Conservation (phyloP, 2,797 vertebrate genomes). For the Otus scops region DNA sequence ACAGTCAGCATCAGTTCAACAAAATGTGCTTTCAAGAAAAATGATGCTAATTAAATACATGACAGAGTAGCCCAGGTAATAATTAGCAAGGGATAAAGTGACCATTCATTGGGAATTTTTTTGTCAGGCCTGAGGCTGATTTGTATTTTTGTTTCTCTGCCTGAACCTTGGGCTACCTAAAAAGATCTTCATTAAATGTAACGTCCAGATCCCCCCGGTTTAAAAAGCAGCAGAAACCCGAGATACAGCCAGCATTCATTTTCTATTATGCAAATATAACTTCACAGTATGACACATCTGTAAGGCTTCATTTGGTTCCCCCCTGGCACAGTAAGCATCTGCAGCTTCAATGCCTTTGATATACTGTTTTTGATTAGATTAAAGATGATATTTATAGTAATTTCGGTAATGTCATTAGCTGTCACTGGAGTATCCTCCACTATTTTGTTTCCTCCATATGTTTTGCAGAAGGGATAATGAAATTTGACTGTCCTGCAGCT, state of each 20-base stretch:
- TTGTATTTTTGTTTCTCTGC: background rate
- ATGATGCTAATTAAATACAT: slow-evolving; percentile 42
- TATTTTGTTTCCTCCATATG: slow-evolving; percentile 57
- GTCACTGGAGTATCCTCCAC: slow-evolving; percentile 58
- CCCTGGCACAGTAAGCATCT: slow-evolving; percentile 55
- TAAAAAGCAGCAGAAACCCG: slow-evolving; percentile 49
- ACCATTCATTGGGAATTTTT: background rate
- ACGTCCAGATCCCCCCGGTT: background rate
- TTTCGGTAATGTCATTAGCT: slow-evolving; percentile 64
- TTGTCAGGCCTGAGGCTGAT: background rate
- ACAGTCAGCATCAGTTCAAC: background rate
- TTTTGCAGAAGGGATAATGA: slow-evolving; percentile 54
- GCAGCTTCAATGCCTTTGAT: slow-evolving; percentile 61
- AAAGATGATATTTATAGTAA: slow-evolving; percentile 65
- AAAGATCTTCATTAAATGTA: background rate
- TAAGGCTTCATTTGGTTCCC: slow-evolving; percentile 64
- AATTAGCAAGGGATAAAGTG: slow-evolving; percentile 41
- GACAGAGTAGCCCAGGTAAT: slow-evolving; percentile 32
- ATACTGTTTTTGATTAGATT: slow-evolving; percentile 62
- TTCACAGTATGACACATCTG: slow-evolving; percentile 68
- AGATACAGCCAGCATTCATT: slow-evolving; percentile 68
- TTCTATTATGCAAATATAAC: slow-evolving; percentile 73
- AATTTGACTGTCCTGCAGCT: slow-evolving; percentile 55
- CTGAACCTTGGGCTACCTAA: background rate
- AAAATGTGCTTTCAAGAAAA: slow-evolving; percentile 48